Percentiles rank a stretch among this genome's conserved stretches.
phyloP scores from a whole-genome alignment of 1,140 invertebrate genomes.

The Bemisia tabaci region DNA sequence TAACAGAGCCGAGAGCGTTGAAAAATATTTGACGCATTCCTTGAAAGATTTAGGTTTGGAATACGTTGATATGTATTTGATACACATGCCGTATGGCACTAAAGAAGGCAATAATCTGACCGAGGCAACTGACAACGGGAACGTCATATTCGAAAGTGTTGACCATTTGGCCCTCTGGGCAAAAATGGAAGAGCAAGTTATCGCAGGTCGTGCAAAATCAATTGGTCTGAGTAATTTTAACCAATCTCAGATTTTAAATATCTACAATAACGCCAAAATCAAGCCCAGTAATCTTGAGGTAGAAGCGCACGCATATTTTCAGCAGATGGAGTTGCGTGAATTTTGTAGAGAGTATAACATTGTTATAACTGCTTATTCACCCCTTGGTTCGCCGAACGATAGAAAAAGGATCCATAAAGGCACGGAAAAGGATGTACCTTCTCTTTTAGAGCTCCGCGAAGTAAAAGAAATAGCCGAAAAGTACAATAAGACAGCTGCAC shows the following conservation, averaged over 20 bases:
- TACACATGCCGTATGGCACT: constrained; percentile 67
- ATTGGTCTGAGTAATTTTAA: constrained; percentile 33
- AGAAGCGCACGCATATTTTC: constrained; percentile 68
- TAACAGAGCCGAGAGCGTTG: constrained; percentile 52
- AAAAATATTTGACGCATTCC: constrained; percentile 54
- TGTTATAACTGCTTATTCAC: constrained; percentile 65
- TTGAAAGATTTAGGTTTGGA: constrained; percentile 53
- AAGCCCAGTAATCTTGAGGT: constrained; percentile 39
- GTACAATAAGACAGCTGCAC: constrained; percentile 40
- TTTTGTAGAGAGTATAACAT: constrained; percentile 60
- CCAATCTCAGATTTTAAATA: constrained; percentile 21
- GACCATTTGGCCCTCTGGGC: constrained; percentile 20
- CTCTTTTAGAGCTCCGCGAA: constrained; percentile 28
- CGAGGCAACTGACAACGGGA: constrained; percentile 24
- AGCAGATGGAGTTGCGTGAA: constrained; percentile 59
- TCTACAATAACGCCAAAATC: constrained; percentile 20
- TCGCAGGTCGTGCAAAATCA: constrained; percentile 20
- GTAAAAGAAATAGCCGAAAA: constrained; percentile 34
- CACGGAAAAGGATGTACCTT: constrained; percentile 30
- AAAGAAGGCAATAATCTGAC: constrained; percentile 31
- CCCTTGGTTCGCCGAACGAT: constrained; percentile 57
- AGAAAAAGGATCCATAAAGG: no score
- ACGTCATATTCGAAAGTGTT: constrained; percentile 20
- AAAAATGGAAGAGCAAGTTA: constrained; percentile 27
- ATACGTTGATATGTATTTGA: constrained; percentile 73